Base-by-base conservation (phyloP, 1,140 invertebrate genomes). In the Steinernema khuongi region DNA sequence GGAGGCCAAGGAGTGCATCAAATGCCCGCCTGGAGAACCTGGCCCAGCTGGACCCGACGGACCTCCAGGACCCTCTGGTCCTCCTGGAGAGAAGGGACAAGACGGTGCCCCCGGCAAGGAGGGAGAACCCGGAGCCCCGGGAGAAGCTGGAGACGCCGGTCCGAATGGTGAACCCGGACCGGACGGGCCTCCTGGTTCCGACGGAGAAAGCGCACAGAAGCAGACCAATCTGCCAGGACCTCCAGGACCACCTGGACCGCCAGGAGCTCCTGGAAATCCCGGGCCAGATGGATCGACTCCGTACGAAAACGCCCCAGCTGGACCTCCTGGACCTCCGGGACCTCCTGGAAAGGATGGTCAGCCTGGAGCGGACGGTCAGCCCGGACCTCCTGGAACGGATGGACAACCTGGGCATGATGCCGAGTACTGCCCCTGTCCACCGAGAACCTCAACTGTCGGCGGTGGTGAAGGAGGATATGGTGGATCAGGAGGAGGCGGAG, bases 331-430 rank as follows among this genome's bases (percentile, higher is more conserved):
- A 4, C 50, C 50, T 14, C 7, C 50, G 4, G 50, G 50, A 60
- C 14, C 11, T n/a, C 50, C 50, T 60, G 50, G 50, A 60, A 22
- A 7, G 29, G 32, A 67, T 33, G 72, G 72, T 19, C 36, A 43
- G 18, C 18, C 78, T 75, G n/a, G 70, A 76, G 19, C 76, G 69
- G 75, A 74, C 72, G 76, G 74, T 1, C 50, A 77, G 1, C 71
- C 74, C 41, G 79, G 74, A 26, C 72, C 67, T n/a, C 60, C 67
- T 68, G 66, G 67, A 29, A 2, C 0, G 11, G 31, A 32, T n/a
- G 67, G 50, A 11, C 1, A 14, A 28, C 32, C 29, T 72, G 50
- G 50, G 26, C 14, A 60, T 14, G 50, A 60, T 22, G 50, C 50
- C 26, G 50, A 26, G 26, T 60, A 60, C 50, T 60, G 50, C 26